Evolutionary conservation across 2,113 vertebrate species (phyloP).

Genomic region (Apodemus speciosus): DNA sequence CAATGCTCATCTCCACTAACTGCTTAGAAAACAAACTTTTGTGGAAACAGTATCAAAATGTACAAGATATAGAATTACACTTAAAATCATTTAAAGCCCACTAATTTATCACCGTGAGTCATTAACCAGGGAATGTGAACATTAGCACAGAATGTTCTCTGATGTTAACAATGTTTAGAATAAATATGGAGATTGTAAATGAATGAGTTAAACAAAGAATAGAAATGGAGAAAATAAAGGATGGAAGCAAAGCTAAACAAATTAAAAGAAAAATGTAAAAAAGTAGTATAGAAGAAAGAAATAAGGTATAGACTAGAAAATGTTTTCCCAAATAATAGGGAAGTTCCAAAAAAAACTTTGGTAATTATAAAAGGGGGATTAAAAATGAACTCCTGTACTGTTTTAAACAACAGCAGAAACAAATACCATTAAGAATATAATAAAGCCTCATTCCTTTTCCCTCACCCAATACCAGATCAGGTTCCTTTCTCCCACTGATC

Average conservation of each 20-base stretch:
- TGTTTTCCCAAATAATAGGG: neutral
- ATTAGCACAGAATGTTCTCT: neutral
- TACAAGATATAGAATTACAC: neutral
- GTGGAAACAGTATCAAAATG: neutral
- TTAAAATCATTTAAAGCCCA: neutral
- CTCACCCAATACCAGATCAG: no score
- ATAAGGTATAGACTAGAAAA: neutral
- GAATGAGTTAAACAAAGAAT: neutral
- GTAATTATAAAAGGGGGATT: neutral
- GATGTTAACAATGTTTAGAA: neutral
- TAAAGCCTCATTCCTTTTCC: neutral
- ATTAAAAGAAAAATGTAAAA: neutral
- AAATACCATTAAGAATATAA: neutral
- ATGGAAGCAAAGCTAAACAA: neutral
- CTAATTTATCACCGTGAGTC: neutral
- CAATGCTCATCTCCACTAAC: neutral
- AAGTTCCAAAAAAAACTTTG: neutral
- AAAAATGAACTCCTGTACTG: neutral
- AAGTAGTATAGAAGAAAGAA: neutral
- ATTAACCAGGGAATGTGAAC: neutral
- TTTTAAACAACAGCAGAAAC: neutral
- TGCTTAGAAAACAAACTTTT: neutral
- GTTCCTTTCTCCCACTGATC: no score
- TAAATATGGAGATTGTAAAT: neutral
- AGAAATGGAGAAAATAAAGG: neutral